Evolutionary conservation across 2,888 invertebrate species (phyloP), one percentile per base, ranked within the genome.

Genomic region (Tachina lurida): DNA sequence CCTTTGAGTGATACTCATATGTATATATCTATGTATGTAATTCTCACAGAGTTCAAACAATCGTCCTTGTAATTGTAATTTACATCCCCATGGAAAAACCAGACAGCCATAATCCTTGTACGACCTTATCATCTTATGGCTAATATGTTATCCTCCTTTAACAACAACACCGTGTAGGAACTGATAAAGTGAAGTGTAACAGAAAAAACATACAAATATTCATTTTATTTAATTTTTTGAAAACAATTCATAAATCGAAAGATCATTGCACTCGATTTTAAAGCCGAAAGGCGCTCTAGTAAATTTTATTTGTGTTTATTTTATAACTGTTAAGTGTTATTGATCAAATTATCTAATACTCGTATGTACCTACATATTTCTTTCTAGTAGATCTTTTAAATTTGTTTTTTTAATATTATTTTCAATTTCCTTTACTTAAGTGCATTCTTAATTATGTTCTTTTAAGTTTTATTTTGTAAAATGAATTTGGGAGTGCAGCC

Each of bases 291-390:
- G 22, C 45, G 47, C 10, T 68, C 49, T 71, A 76, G 74, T 77
- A 62, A 49, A 67, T 80, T 80, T 79, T 60, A 58, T 65, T 60
- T 84, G 60, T 84, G 73, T 84, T 84, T 84, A 78, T 73, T 65
- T 58, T 73, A 73, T 43, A 77, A 70, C 76, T 75, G 52, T 63
- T 63, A 54, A 74, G 63, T 31, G 31, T 52, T 63, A 77, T 77
- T 77, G 77, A 60, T 58, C 58, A 68, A 68, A 58, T 12, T 41
- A 60, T 75, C 22, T 54, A 19, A 73, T 73, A 31, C 0, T 1
- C 31, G 4, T 31, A 31, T 4, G 2, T 31, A 31, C 7, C 0
- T 31, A 31, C 7, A 7, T 31, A 39, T 60, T 62, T 73, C n/a
- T 47, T 49, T 54, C 31, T 39, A 12, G 47, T 31, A 43, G 54